These are phyloP conservation scores for Platalea minor DNA, from an alignment of 2,797 vertebrate genomes.

Conservation along the genomic window DNA sequence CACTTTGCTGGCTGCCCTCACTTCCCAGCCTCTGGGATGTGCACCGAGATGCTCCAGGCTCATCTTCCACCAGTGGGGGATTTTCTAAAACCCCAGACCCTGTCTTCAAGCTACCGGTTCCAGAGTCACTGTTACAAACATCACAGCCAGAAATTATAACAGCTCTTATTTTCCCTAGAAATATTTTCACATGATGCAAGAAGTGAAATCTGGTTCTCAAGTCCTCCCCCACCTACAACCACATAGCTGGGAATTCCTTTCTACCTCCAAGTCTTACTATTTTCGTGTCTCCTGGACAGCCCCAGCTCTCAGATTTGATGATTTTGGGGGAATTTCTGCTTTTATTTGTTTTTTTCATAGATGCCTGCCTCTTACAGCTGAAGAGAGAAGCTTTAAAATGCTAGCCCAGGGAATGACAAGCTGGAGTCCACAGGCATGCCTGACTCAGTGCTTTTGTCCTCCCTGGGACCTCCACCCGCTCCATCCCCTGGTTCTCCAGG, in stretches of 20 bases:
- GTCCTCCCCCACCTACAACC: background rate
- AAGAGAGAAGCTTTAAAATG: background rate
- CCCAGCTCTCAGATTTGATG: background rate
- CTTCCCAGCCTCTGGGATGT: background rate
- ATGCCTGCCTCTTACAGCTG: background rate
- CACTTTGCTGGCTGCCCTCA: background rate
- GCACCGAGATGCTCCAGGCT: background rate
- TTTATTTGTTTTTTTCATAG: background rate
- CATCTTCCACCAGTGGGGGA: background rate
- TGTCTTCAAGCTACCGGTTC: background rate
- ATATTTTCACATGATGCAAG: background rate
- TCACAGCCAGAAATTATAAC: background rate
- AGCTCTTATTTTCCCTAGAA: background rate
- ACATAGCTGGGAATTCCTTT: conserved; percentile 1
- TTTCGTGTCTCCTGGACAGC: background rate
- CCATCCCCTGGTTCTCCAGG: background rate
- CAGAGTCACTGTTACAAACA: background rate
- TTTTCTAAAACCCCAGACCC: background rate
- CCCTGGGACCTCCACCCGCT: background rate
- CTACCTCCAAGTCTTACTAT: background rate
- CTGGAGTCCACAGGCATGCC: background rate
- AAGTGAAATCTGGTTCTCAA: background rate
- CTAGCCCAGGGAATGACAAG: background rate
- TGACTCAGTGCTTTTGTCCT: background rate
- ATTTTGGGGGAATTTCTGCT: background rate